Evolutionary conservation across 1,140 invertebrate species (phyloP).

Genomic region (Heliconius eleuchia): DNA sequence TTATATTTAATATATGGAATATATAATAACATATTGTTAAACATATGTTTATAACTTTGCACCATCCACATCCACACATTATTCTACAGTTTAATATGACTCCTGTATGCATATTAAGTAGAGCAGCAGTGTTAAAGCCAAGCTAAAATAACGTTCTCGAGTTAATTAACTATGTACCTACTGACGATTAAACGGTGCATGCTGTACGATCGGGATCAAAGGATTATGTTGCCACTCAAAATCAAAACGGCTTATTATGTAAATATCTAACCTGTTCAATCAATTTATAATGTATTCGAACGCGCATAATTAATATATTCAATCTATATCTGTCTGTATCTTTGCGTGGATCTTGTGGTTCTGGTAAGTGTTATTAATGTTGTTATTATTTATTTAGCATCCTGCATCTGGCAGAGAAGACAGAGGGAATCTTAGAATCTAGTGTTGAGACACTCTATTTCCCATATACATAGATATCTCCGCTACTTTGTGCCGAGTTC

Average conservation of each 20-base stretch:
- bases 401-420: no score
- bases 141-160: conserved; percentile 33
- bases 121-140: conserved; percentile 29
- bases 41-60: conserved; percentile 3
- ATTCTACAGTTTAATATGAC: conserved; percentile 13
- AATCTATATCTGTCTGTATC: background rate
- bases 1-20: background rate
- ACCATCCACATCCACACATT: background rate
- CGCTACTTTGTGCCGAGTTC: no score
- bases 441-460: no score
- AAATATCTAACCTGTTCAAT: conserved; percentile 33
- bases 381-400: no score
- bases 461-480: no score
- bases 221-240: conserved; percentile 33
- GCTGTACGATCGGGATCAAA: conserved; percentile 38
- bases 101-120: conserved; percentile 37
- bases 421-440: no score
- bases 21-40: background rate
- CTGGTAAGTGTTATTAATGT: background rate
- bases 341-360: background rate
- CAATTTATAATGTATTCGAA: conserved; percentile 17
- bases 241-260: conserved; percentile 31
- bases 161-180: conserved; percentile 37
- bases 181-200: conserved; percentile 35
- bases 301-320: conserved; percentile 3